Percentiles rank a stretch among this genome's conserved stretches.
These are phyloP conservation scores for Meloidogyne hapla DNA, from an alignment of 1,140 invertebrate species.

Conservation along the genomic window DNA sequence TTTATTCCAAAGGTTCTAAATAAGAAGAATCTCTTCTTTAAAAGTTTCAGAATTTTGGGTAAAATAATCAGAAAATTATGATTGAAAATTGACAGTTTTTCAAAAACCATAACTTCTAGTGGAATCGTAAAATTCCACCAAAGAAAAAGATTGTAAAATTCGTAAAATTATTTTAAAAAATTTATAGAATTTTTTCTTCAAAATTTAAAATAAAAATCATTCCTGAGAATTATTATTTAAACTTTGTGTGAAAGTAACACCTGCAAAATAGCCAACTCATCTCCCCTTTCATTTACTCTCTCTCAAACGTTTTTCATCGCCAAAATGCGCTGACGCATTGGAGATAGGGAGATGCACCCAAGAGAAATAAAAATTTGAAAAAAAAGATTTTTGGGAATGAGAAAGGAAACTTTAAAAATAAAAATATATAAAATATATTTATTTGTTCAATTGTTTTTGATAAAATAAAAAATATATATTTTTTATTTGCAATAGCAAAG, in stretches of 20 bases:
- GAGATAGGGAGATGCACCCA: not conserved
- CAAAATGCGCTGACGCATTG: slow-evolving; percentile 1
- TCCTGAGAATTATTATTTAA: not conserved
- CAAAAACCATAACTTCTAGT: too few species aligned
- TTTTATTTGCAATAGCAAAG: not conserved
- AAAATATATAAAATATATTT: not conserved
- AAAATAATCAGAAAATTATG: too few species aligned
- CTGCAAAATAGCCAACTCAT: not conserved
- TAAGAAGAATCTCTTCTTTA: too few species aligned
- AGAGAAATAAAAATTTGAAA: not conserved
- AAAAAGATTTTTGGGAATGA: not conserved
- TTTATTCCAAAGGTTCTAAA: too few species aligned
- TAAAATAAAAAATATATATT: not conserved
- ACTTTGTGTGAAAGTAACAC: not conserved
- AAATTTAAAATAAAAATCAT: too few species aligned
- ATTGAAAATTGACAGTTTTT: too few species aligned
- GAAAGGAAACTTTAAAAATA: not conserved
- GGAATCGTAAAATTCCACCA: too few species aligned
- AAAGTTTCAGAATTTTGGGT: too few species aligned
- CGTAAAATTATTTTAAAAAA: too few species aligned
- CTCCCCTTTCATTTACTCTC: not conserved
- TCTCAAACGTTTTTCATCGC: not conserved
- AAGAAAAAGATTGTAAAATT: too few species aligned
- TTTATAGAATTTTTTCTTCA: too few species aligned
- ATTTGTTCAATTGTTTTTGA: not conserved